These are phyloP conservation scores for Apodemus speciosus DNA, from an alignment of 2,113 vertebrate genomes.

Conservation along the genomic window DNA sequence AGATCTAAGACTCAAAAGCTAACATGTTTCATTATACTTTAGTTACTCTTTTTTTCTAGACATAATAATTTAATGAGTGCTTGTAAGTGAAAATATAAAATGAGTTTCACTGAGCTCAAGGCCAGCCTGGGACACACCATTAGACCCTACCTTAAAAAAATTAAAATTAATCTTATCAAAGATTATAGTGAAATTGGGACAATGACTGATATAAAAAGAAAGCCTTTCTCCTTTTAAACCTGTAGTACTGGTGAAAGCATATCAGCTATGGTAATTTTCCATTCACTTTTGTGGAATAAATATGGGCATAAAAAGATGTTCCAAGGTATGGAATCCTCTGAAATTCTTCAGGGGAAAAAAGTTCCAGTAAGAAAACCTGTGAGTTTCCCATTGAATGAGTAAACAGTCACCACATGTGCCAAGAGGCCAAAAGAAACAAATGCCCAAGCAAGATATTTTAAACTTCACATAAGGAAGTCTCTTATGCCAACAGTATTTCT, in stretches of 20 bases:
- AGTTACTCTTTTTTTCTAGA: not conserved
- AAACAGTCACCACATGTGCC: not conserved
- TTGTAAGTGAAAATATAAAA: slow-evolving; percentile 35
- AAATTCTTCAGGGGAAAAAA: slow-evolving; percentile 20
- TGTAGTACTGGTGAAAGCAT: not conserved
- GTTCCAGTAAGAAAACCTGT: slow-evolving; percentile 32
- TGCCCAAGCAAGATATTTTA: slow-evolving; percentile 10
- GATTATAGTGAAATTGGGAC: slow-evolving; percentile 34
- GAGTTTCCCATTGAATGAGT: not conserved
- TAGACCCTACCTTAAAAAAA: not conserved
- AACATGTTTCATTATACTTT: slow-evolving; percentile 17
- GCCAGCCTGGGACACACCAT: not conserved
- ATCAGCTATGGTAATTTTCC: not conserved
- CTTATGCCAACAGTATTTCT: slow-evolving; percentile 50
- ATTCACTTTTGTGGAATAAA: slow-evolving; percentile 46
- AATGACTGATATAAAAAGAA: not conserved
- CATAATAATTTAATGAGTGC: slow-evolving; percentile 24
- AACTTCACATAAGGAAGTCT: slow-evolving; percentile 42
- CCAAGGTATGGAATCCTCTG: not conserved
- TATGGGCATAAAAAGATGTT: not conserved
- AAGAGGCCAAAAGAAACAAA: slow-evolving; percentile 43
- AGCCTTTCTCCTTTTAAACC: not conserved
- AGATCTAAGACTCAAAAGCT: slow-evolving; percentile 23
- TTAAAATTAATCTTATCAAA: not conserved
- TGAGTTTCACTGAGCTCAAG: not conserved